A percentile compares a stretch with the other conserved stretches of the same genome.
Evolutionary conservation across 2,113 vertebrate genomes (phyloP).

Genomic region (Calidris pugnax): DNA sequence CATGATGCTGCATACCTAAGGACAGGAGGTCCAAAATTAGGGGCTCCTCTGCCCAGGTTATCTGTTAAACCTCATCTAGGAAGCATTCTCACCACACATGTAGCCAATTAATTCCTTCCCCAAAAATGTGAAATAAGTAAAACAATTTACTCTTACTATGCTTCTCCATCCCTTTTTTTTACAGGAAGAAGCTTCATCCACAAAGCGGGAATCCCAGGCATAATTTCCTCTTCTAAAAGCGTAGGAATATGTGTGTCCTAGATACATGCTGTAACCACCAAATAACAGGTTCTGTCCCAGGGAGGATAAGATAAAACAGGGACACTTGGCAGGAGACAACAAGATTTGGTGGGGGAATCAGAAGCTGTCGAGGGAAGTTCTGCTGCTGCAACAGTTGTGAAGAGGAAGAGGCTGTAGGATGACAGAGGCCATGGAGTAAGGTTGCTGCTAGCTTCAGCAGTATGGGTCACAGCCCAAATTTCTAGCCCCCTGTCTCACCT

Average conservation of each 20-base stretch:
- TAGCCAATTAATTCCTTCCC: not conserved
- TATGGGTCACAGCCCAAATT: not conserved
- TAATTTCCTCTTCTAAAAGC: not conserved
- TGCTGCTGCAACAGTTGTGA: not conserved
- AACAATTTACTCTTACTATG: not conserved
- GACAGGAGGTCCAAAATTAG: not conserved
- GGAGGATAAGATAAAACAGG: constrained; percentile 1
- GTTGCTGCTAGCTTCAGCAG: not conserved
- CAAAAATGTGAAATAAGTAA: not conserved
- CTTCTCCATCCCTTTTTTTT: not conserved
- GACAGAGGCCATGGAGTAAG: fast-evolving
- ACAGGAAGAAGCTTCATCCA: not conserved
- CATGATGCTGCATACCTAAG: not conserved
- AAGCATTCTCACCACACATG: not conserved
- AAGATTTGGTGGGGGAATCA: not conserved
- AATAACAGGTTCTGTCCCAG: not conserved
- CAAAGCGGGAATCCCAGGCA: not conserved
- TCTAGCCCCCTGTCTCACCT: not conserved
- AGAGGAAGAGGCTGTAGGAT: not conserved
- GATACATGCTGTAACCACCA: not conserved
- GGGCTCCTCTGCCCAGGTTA: not conserved
- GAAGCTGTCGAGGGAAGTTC: not conserved
- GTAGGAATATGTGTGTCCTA: not conserved
- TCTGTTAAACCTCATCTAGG: not conserved
- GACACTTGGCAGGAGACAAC: not conserved